Percentiles rank a stretch among this genome's conserved stretches.
These are phyloP conservation scores for Graphium colonna DNA, from an alignment of 2,888 invertebrate species.

Conservation along the genomic window DNA sequence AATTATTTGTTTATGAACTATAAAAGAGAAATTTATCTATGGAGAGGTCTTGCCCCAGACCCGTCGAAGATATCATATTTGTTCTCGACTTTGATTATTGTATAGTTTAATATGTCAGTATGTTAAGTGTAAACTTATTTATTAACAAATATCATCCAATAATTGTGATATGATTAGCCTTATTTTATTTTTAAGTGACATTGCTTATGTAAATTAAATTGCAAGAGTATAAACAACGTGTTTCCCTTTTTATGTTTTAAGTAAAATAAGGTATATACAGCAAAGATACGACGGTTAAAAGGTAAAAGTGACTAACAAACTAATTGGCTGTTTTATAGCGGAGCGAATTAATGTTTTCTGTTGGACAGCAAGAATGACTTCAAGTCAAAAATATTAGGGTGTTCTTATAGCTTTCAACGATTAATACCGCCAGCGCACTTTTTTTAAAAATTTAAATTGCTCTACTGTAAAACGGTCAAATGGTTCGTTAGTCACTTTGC, in stretches of 20 bases:
- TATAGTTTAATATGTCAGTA: conserved; percentile 26
- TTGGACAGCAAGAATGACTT: too few relatives aligned
- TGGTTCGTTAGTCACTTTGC: too few relatives aligned
- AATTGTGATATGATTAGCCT: conserved; percentile 52
- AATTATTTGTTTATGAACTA: conserved; percentile 4
- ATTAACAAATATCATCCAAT: conserved; percentile 35
- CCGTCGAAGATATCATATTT: conserved; percentile 12
- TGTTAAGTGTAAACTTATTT: conserved; percentile 33
- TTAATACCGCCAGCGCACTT: too few relatives aligned
- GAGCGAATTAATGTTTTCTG: too few relatives aligned
- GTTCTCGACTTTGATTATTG: conserved; percentile 23
- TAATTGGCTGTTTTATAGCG: too few relatives aligned
- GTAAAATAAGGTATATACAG: too few relatives aligned
- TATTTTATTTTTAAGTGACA: conserved; percentile 31
- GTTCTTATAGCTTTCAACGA: too few relatives aligned
- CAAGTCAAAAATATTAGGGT: too few relatives aligned
- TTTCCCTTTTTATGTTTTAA: not conserved
- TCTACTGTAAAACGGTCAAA: too few relatives aligned
- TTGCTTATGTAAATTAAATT: conserved; percentile 26
- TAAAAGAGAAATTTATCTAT: conserved; percentile 24
- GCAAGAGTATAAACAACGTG: conserved; percentile 5
- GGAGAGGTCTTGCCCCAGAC: conserved; percentile 20
- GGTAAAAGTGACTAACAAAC: too few relatives aligned
- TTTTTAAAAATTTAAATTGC: too few relatives aligned
- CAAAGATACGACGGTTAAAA: too few relatives aligned